Evolutionary conservation across 1,140 invertebrate genomes (phyloP), one percentile per base, ranked within the genome.

Genomic region (Bombus huntii): DNA sequence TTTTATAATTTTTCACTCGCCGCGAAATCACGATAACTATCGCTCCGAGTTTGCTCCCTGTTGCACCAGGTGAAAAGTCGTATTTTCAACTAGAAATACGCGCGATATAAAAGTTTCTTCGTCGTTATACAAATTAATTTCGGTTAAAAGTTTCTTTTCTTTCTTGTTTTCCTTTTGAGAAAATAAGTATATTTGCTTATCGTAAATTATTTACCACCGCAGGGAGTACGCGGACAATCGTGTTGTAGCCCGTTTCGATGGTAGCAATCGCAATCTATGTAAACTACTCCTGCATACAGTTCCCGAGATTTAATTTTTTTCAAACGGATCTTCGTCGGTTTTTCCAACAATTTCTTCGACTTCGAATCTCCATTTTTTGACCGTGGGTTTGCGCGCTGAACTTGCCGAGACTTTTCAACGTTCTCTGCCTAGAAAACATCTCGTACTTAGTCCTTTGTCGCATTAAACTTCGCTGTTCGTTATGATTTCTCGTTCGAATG

Each of bases 231-330:
- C 0, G 96, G 96, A 89, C 97, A 97, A 75, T 97, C 96, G 88
- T 97, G 96, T 92, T 97, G 97, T 9, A 97, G 93, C 3, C 97
- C 97, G 92, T 97, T 97, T 12, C 96, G 96, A 88, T 96, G 96
- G 77, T 97, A 96, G 90, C 97, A 97, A 87, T 97, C 96, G 89
- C 97, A 97, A 70, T 96, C 96, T 42, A 96, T 96, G 87, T 96
- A 96, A 91, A 97, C 95, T 76, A 96, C 95, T 47, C 97, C 96
- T 31, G 95, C 96, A 15, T 96, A 95, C 59, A 97, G 92, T 90
- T 97, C 97, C 12, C 96, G 95, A 87, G 96, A 97, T 86, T 96
- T 96, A 59, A 94, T 94, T 85, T 93, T 90, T 39, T 92, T 93
- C 22, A 85, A 1, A 2, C 2, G 28, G 6, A 39, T 9, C 53